Conservation (phyloP, 2,888 invertebrate genomes). For the Drosophila macrospina region DNA sequence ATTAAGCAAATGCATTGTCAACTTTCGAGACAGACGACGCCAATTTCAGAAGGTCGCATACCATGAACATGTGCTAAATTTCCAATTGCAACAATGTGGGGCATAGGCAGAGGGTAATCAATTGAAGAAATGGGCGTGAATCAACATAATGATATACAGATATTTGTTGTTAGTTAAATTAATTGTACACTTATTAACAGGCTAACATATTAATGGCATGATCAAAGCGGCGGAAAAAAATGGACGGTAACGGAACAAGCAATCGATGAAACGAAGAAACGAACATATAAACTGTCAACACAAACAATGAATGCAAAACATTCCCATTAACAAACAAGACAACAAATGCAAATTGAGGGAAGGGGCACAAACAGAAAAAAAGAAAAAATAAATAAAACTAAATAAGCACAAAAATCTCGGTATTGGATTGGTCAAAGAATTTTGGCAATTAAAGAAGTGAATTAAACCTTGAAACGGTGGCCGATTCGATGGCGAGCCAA, state of each 20-base stretch:
- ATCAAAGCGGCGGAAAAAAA: slow-evolving; percentile 31
- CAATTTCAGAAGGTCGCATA: not conserved
- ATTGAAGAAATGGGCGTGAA: not conserved
- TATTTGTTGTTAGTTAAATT: slow-evolving; percentile 25
- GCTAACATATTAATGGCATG: slow-evolving; percentile 36
- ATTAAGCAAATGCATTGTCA: not conserved
- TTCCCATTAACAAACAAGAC: slow-evolving; percentile 41
- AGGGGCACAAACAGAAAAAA: slow-evolving; percentile 33
- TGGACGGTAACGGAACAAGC: slow-evolving; percentile 30
- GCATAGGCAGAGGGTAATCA: slow-evolving; percentile 3
- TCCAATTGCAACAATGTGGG: not conserved
- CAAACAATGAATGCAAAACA: slow-evolving; percentile 60
- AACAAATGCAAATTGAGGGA: slow-evolving; percentile 52
- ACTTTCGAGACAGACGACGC: no score
- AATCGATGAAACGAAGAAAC: slow-evolving; percentile 44
- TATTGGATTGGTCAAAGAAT: slow-evolving; percentile 7
- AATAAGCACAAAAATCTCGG: slow-evolving; percentile 17
- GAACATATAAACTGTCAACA: slow-evolving; percentile 52
- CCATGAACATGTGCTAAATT: slow-evolving; percentile 13
- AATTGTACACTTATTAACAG: slow-evolving; percentile 19
- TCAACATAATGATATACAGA: not conserved
- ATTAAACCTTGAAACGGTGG: slow-evolving; percentile 85
- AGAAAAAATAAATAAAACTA: slow-evolving; percentile 19
- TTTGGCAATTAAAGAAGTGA: slow-evolving; percentile 23
- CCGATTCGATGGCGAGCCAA: slow-evolving; percentile 84